Percentiles rank a stretch among this genome's conserved stretches.
Evolutionary conservation across 1,140 invertebrate genomes (phyloP).

Genomic region (Euwallacea similis): DNA sequence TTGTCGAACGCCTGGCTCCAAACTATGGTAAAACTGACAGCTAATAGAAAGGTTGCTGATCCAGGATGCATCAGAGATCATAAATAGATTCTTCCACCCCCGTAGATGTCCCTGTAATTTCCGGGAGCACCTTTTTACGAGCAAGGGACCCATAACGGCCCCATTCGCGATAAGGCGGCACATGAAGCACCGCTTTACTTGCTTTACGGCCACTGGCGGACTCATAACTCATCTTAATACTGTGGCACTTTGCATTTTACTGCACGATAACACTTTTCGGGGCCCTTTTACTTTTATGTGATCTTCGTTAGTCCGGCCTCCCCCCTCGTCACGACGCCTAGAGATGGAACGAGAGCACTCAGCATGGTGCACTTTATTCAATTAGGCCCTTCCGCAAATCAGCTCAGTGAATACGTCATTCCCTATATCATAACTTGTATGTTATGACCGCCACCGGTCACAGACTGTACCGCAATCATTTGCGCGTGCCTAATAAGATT

Average conservation of each 20-base stretch:
- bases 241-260: constrained; percentile 39
- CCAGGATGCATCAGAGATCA: neutral
- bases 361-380: neutral
- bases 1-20: no score
- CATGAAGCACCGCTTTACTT: constrained; percentile 42
- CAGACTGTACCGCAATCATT: neutral
- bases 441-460: constrained; percentile 5
- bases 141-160: constrained; percentile 20
- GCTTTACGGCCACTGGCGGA: constrained; percentile 43
- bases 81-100: constrained; percentile 2
- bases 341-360: neutral
- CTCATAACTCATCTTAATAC: constrained; percentile 46
- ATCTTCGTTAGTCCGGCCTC: neutral
- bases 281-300: constrained; percentile 28
- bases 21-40: no score
- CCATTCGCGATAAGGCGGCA: constrained; percentile 35
- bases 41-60: no score
- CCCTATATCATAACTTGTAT: neutral
- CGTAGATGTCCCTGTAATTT: constrained; percentile 28
- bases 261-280: constrained; percentile 33
- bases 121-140: constrained; percentile 34
- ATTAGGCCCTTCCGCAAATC: constrained; percentile 2
- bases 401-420: neutral
- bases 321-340: no score
- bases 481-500: neutral